Evolutionary conservation across 2,113 vertebrate genomes (phyloP), one percentile per base, ranked within the genome.

Genomic region (Myotis lucifugus): DNA sequence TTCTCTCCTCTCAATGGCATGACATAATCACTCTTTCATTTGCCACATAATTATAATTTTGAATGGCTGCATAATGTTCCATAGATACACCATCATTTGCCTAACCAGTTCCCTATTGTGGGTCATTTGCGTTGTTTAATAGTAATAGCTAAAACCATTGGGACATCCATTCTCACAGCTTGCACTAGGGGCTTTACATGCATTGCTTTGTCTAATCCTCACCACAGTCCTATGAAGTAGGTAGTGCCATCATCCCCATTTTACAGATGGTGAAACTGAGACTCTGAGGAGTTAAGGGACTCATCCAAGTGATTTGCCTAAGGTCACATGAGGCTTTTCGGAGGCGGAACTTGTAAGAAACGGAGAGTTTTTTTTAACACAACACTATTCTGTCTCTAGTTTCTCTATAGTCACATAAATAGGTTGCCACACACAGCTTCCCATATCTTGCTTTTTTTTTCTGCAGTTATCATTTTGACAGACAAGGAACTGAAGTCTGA

Each of bases 11-110:
- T 46, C 29, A 29, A 67, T 25, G 72, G 7, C 27, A 19, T 14
- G 25, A 37, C 13, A 19, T 40, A 10, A n/a, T 56, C 50, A 34
- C 54, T 54, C 48, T 66, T 82, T 81, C 48, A 27, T 66, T 91
- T 88, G 61, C 76, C 54, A 32, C 18, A 5, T 37, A 91, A 54
- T 72, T 84, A 42, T 37, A 34, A 8, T 73, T 90, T 92, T 67
- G 84, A 91, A 86, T 46, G 79, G 48, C 66, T 67, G 25, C 21
- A 50, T 88, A 66, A 42, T 93, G 72, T 34, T 94, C 69, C 64
- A n/a, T 12, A 40, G 82, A 40, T 69, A 18, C 9, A 25, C 48
- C 21, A 14, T 34, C 52, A 70, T 85, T 72, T 84, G 19, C 78
- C 54, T 64, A 42, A 25, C 21, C 18, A 29, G 32, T 15, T 89